Percentiles rank a stretch among this genome's conserved stretches.
Conservation (phyloP, 2,797 vertebrate species). For the Lycodopsis pacificus region DNA sequence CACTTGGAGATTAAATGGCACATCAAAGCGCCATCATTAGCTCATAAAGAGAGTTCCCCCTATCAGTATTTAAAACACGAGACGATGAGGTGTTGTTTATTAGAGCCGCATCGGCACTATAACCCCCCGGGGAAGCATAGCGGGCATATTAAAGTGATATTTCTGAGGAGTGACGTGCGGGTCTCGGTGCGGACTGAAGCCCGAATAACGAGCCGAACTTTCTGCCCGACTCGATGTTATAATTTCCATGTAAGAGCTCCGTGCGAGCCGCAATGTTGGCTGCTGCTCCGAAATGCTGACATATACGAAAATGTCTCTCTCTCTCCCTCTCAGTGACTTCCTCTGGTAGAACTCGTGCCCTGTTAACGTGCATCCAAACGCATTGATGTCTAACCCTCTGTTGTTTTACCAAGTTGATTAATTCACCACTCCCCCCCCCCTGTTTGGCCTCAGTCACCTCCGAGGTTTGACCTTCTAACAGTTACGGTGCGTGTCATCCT, state of each 20-base stretch:
- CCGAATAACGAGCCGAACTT: conserved; percentile 18
- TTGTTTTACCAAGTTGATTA: conserved; percentile 45
- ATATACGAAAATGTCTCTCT: background rate
- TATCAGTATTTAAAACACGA: background rate
- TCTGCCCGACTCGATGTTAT: background rate
- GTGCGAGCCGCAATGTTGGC: background rate
- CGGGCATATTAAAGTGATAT: conserved; percentile 59
- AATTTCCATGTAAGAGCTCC: background rate
- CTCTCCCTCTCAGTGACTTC: conserved; percentile 33
- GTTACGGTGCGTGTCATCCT: conserved; percentile 20
- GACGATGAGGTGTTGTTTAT: conserved; percentile 19
- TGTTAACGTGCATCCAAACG: conserved; percentile 40
- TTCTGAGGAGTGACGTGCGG: conserved; percentile 40
- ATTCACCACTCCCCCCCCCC: conserved; percentile 20
- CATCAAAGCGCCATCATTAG: conserved; percentile 10
- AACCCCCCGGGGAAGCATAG: conserved; percentile 34
- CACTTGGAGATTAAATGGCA: background rate
- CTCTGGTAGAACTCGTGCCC: conserved; percentile 17
- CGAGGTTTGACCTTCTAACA: conserved; percentile 35
- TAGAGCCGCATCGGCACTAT: background rate
- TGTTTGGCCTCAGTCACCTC: background rate
- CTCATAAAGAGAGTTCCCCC: background rate
- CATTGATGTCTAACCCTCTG: conserved; percentile 14
- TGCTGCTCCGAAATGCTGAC: conserved; percentile 2
- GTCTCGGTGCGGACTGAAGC: background rate